Evolutionary conservation across 2,888 invertebrate genomes (phyloP), one percentile per base, ranked within the genome.

Genomic region (Athetis lepigone): DNA sequence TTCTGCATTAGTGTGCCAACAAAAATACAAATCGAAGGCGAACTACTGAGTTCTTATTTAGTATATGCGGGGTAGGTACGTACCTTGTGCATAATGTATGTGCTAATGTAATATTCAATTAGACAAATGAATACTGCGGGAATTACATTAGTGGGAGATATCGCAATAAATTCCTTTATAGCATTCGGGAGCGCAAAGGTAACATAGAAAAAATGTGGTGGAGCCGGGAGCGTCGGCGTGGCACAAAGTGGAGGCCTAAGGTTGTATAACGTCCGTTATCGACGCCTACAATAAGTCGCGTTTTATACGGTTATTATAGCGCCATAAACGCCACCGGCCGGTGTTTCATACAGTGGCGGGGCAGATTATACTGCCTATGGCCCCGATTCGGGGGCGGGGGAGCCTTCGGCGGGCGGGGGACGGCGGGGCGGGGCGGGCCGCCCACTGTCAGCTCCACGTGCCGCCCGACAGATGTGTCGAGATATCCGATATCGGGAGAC

Each of bases 221-320:
- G 75, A 75, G 70, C 79, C 79, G 74, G 79, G 75, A 72, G 70
- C 75, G 80, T 79, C 74, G 84, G 84, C 85, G 82, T 67, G 77
- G 71, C 81, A 75, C 87, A 85, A 85, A 88, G 88, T 85, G 85
- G 85, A 86, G 87, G 89, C 85, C 90, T 91, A 87, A 87, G 86
- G 90, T 88, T 90, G 90, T 94, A 89, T 90, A 93, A 90, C 89
- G 92, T 91, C 91, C 88, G 92, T 90, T 93, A 95, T 95, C 93
- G 94, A 91, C 90, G 92, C 90, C 91, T 92, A 93, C 94, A 95
- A 95, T 94, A 94, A 94, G 94, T 94, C 93, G 92, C 91, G 89
- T 95, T 95, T 95, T 95, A 95, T 95, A 94, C 88, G 93, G 93
- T 94, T 95, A 95, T 95, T 95, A 95, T 94, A 93, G 94, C 91